Evolutionary conservation across 2,797 vertebrate species (phyloP), one percentile per base, ranked within the genome.

Genomic region (Pipistrellus pygmaeus): DNA sequence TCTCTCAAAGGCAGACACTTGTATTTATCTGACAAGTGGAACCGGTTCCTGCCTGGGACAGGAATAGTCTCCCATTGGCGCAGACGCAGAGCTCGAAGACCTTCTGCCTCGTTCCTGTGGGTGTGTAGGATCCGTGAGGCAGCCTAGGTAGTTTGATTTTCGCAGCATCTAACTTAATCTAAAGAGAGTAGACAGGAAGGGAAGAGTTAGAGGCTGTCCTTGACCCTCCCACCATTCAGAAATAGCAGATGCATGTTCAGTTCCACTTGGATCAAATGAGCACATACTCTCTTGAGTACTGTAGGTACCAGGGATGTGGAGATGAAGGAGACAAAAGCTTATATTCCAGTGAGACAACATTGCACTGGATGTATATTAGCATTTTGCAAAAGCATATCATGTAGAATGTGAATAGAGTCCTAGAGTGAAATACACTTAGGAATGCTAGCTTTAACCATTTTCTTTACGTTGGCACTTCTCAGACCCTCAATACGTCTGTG

Each of bases 11-110:
- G 99, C 99, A 99, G 98, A 99, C 98, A n/a, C 98, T 99, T 98
- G 99, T 99, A 98, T 99, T 99, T 98, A 99, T 99, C 98, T 99
- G 99, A 98, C 99, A 99, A 97, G 99, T 99, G 94, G 99, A 99
- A 85, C 98, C 99, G 46, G 98, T 98, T 96, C 99, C 99, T 87
- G 99, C 99, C 98, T 99, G 99, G 60, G 99, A 99, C 97, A 99
- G 98, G 98, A 99, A 99, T 88, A 99, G 97, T 97, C 99, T 98
- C 96, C 99, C 99, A 0, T 99, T 99, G 98, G 99, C 98, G 88
- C 99, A 99, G 92, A 99, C 99, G 95, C 99, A 99, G 96, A 99
- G 98, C 98, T 99, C 99, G 94, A 99, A 99, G 96, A 99, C 99
- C 95, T 98, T 99, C 98, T 99, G 99, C 98, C 99, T 98, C 94